Evolutionary conservation across 2,113 vertebrate species (phyloP).

Genomic region (Apteryx owenii): DNA sequence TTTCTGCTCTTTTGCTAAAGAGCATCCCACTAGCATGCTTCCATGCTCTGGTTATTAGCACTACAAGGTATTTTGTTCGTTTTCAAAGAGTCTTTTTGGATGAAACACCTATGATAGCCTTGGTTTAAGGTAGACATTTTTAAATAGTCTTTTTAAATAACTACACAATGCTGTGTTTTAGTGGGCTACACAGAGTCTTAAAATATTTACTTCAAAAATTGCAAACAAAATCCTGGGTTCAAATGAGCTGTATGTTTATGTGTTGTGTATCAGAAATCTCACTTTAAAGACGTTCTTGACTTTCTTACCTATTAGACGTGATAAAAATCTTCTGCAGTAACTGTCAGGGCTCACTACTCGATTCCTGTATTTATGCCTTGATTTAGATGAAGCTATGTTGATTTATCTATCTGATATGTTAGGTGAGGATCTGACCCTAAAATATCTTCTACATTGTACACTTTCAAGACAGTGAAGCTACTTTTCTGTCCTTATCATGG

Average conservation of each 20-base stretch:
- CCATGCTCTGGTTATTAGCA: background rate
- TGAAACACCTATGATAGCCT: background rate
- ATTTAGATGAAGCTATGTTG: background rate
- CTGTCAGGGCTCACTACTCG: background rate
- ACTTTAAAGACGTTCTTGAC: background rate
- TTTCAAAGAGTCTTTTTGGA: background rate
- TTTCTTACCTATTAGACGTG: background rate
- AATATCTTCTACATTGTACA: background rate
- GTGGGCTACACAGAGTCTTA: background rate
- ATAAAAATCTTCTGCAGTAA: background rate
- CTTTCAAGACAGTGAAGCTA: background rate
- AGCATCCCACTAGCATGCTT: background rate
- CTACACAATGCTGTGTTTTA: background rate
- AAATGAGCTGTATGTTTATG: background rate
- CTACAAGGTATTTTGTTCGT: background rate
- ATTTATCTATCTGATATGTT: background rate
- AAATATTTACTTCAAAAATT: background rate
- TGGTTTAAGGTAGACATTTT: background rate
- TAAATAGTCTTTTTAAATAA: background rate
- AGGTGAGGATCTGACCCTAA: background rate
- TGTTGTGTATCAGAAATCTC: background rate
- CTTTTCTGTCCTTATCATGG: background rate
- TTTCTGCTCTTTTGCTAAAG: background rate
- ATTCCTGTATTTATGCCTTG: background rate
- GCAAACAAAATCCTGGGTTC: background rate